Evolutionary conservation across 2,797 vertebrate genomes (phyloP), one percentile per base, ranked within the genome.

Genomic region (Danionella dracula): DNA sequence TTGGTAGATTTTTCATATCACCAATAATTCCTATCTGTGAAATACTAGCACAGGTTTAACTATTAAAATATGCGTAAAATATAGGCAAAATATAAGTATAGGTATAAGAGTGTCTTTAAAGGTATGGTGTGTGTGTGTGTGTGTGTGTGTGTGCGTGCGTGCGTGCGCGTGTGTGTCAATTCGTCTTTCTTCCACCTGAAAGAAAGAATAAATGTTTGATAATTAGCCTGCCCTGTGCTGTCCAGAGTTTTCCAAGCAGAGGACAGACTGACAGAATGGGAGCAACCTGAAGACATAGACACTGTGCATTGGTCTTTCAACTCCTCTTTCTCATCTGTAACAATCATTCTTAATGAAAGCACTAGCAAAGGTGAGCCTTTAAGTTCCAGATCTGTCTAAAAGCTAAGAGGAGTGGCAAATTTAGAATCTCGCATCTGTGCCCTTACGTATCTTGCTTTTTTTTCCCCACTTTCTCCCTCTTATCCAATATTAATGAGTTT

Each of bases 401-500:
- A 34, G 17, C 41, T 50, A 53, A 3, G 23, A 27, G 23, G 23
- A 27, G 23, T 50, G 58, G 29, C 54, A 38, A 46, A 74, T 66
- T 51, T 66, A 61, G 55, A 56, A 65, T 69, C 59, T 21, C 50
- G 61, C 59, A 65, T 73, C 66, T 57, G 55, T 71, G 31, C 32
- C 44, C 60, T 50, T 68, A 73, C 62, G 72, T 50, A 66, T 73
- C 60, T 54, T 32, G 20, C 32, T 34, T 34, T 69, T 31, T 45
- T 62, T 57, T 54, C 60, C 61, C 35, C 11, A 38, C 62, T 45
- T 46, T 38, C 21, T 32, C 5, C 48, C 67, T 57, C 66, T 56
- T 68, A 67, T 76, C 71, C 69, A 72, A 56, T 59, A 64, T 73
- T 74, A 72, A 74, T 78, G 62, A 61, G 51, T 73, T 78, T 78